Evolutionary conservation across 2,888 invertebrate genomes (phyloP), one percentile per base, ranked within the genome.

Genomic region (Eurytoma adleriae): DNA sequence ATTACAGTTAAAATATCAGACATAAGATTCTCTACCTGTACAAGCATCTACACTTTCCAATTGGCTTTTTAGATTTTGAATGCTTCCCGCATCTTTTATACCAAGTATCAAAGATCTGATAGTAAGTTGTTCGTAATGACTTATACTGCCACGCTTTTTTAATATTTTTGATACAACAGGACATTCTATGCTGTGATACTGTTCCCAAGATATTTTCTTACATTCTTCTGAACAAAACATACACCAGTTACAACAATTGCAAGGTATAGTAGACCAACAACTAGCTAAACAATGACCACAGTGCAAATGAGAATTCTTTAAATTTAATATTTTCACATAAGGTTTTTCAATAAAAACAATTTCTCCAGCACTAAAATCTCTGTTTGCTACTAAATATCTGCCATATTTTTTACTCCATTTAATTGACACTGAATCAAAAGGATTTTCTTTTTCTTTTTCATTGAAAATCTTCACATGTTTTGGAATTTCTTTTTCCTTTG

Each of bases 131-230:
- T 95, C 95, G 14, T 95, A 91, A 89, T 95, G 95, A 69, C 93
- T 93, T 82, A 94, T 93, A 50, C 30, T 3, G 30, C 93, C 16
- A 30, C 52, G 12, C 52, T 90, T 94, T 30, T 91, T 88, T 30
- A 93, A 88, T 48, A 96, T 88, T 27, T 93, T 91, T 56, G 93
- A 92, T 86, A 96, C 92, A 71, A 96, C 91, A 0, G 92, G 89
- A 88, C 97, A 98, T 91, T 98, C 97, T 82, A 94, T 92, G 82
- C 92, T 91, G 89, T 98, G 98, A 89, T 95, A 96, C 24, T 92
- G 92, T 56, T 92, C 88, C 91, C 92, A 94, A 3, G 96, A 95
- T 0, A 89, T 89, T 2, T 92, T 89, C 83, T 91, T 92, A 87
- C 97, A 97, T 66, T 91, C 88, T 71, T 92, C 91, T 86, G 93